Base-by-base conservation (phyloP, 2,888 invertebrate species). In the Crioceris asparagi region DNA sequence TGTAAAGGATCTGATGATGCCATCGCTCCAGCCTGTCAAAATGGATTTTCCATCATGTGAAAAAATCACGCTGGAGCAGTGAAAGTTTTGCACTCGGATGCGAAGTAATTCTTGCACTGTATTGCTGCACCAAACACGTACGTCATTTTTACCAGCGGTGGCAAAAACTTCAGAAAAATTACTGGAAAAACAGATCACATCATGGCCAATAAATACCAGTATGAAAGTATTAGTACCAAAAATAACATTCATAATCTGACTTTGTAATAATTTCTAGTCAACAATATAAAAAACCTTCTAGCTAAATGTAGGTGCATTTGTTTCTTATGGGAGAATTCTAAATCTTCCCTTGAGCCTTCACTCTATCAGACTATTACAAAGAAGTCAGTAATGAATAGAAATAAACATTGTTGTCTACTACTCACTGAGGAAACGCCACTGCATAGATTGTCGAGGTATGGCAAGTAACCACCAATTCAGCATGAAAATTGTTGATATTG, bases 51-150 rank as follows among this genome's bases (percentile, higher is more conserved):
- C 91, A 60, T 88, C 84, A 12, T 71, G 69, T 2, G 83, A 68
- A 62, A 93, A 87, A 17, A 78, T 72, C 16, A 92, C 68, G 29
- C 79, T 72, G 7, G 85, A 79, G 57, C 91, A 92, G 3, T 76
- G 76, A 61, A 90, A 88, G 67, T 93, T 93, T n/a, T 81, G 80
- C 12, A 92, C 83, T 43, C 75, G 73, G 44, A 92, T 82, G 23
- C 93, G 72, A 15, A 91, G 70, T 43, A 91, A 65, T 67, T 94
- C 93, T 55, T 79, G 78, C 52, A 79, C 76, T 1, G 79, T 76
- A 27, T 67, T 67, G 33, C 80, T 65, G 47, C 83, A 80, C 93
- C 93, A 94, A 42, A 93, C 75, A 38, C 93, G 74, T 33, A 93
- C 80, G 51, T 84, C 83, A 53, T 91, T 79, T 53, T 79, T 74